These are phyloP conservation scores for Wiebesia pumilae DNA, from an alignment of 1,140 invertebrate species.

Conservation along the genomic window DNA sequence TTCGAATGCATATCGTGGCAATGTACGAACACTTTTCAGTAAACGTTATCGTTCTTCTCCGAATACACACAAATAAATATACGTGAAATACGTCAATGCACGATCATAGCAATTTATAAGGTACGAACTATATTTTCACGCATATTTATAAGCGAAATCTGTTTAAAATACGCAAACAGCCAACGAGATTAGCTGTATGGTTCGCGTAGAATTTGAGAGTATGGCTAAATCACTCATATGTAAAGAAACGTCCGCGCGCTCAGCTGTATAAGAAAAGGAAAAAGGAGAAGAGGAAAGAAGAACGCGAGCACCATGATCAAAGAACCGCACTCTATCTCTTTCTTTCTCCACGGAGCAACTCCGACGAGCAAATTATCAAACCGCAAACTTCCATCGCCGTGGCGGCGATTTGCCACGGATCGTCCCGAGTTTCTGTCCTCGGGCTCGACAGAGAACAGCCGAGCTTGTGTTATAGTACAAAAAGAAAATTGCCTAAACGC, in stretches of 20 bases:
- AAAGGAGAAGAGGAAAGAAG: background rate
- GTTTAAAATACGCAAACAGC: background rate
- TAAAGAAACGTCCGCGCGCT: background rate
- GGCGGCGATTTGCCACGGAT: conserved; percentile 21
- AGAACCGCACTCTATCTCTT: conserved; percentile 1
- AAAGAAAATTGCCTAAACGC: conserved; percentile 45
- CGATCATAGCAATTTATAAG: background rate
- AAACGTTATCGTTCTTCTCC: no score
- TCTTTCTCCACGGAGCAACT: background rate
- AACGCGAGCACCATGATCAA: conserved; percentile 25
- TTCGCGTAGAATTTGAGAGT: background rate
- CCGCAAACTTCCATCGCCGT: conserved; percentile 43
- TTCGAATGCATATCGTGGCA: no score
- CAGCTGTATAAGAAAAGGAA: background rate
- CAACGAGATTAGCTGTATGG: background rate
- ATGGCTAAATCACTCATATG: background rate
- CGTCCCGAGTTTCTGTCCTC: conserved; percentile 7
- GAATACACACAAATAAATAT: background rate
- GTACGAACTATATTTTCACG: background rate
- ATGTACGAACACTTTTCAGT: no score
- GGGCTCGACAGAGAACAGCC: background rate
- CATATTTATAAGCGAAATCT: background rate
- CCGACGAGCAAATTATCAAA: conserved; percentile 43
- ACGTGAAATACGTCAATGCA: background rate
- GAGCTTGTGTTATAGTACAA: conserved; percentile 1